Evolutionary conservation across 2,797 vertebrate genomes (phyloP), one percentile per base, ranked within the genome.

Genomic region (Sebastes minor): DNA sequence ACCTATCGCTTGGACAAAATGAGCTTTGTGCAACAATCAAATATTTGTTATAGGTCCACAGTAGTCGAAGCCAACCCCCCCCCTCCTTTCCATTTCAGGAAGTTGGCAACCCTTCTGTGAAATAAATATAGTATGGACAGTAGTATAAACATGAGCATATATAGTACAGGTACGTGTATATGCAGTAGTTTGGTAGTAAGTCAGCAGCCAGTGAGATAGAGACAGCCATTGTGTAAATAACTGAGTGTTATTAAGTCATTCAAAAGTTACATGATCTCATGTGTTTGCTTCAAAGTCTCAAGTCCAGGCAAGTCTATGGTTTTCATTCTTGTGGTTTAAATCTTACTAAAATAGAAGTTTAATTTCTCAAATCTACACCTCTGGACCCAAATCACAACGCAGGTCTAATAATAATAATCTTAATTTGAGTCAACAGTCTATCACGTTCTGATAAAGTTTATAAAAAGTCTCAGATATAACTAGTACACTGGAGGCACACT

Each of bases 371-470:
- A 46, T 68, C 25, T 28, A 55, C 55, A 71, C 4, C 22, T 38
- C 18, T 71, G 6, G 42, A 52, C 3, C 3, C 4, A 18, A 71
- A n/a, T 57, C 69, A 62, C 25, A 70, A 8, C 2, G 1, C 35
- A 11, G n/a, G 1, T 59, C n/a, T 30, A 30, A 46, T 28, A 33
- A 55, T 42, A 52, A 64, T 33, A 10, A 23, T 7, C 35, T 14
- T 7, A 59, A 56, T 72, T 71, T 76, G 63, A 80, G 30, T 82
- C 18, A 73, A 8, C 32, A 28, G 25, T 72, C 79, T 71, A 8
- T 82, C 33, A 28, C n/a, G 18, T 14, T 61, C 32, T 62, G 4
- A 52, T 71, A 38, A 73, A 75, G 76, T 86, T 86, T 85, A 84
- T 27, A 81, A 42, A 73, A 81, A 61, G 35, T 68, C 53, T 78